These are phyloP conservation scores for Chironomus striatipennis DNA, from an alignment of 1,140 invertebrate genomes.

Conservation along the genomic window DNA sequence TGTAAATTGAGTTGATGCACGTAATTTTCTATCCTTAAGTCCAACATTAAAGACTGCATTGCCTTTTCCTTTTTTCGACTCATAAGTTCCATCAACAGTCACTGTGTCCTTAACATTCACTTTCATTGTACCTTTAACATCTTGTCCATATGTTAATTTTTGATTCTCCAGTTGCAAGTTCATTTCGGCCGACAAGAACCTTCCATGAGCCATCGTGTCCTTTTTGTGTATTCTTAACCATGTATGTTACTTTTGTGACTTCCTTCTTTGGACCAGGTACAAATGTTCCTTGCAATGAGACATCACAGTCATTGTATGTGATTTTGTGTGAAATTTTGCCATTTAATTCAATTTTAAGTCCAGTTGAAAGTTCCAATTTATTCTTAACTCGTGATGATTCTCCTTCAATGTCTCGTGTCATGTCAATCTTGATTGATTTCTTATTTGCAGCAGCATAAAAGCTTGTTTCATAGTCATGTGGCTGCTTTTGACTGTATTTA, in stretches of 20 bases:
- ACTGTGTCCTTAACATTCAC: conserved; percentile 47
- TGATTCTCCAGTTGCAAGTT: conserved; percentile 28
- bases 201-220: background rate
- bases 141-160: conserved; percentile 34
- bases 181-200: background rate
- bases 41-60: conserved; percentile 43
- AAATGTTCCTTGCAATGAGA: background rate
- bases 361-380: conserved; percentile 24
- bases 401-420: conserved; percentile 30
- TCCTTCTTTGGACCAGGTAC: background rate
- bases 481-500: conserved; percentile 30
- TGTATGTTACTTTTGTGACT: background rate
- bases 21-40: conserved; percentile 52
- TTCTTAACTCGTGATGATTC: conserved; percentile 31
- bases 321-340: conserved; percentile 10
- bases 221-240: background rate
- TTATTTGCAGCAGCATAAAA: conserved; percentile 33
- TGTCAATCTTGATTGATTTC: conserved; percentile 31
- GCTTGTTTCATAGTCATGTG: conserved; percentile 36
- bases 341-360: background rate
- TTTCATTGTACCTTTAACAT: conserved; percentile 43
- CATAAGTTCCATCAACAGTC: conserved; percentile 46
- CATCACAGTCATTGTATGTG: background rate
- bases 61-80: conserved; percentile 48
- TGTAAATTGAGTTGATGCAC: conserved; percentile 49